Percentiles rank a stretch among this genome's conserved stretches.
Evolutionary conservation across 2,113 vertebrate species (phyloP).

Genomic region (Pristiophorus japonicus): DNA sequence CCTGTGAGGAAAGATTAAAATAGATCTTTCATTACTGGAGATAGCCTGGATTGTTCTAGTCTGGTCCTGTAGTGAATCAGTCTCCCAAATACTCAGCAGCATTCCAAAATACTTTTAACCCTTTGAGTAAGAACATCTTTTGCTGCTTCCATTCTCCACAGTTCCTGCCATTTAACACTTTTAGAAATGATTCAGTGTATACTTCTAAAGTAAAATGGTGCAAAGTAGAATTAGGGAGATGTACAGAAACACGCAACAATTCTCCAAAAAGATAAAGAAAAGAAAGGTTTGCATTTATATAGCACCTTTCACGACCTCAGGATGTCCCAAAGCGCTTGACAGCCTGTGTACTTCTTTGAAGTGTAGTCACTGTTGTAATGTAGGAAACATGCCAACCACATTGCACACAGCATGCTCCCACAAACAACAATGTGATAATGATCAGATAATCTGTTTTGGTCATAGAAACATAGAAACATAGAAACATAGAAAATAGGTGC

Average conservation of each 20-base stretch:
- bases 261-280: background rate
- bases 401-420: too few species aligned
- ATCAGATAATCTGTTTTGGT: background rate
- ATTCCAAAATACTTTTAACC: background rate
- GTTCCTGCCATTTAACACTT: background rate
- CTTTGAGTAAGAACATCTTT: background rate
- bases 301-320: too few species aligned
- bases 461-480: too few species aligned
- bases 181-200: background rate
- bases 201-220: background rate
- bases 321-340: background rate
- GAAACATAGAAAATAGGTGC: too few species aligned
- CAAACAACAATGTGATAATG: background rate
- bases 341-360: background rate
- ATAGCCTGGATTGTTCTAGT: background rate
- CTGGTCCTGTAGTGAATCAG: background rate
- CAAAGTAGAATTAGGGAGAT: background rate
- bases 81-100: background rate
- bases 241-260: background rate
- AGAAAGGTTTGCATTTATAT: background rate
- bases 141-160: background rate
- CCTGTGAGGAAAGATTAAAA: background rate
- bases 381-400: background rate
- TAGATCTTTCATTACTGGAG: background rate
- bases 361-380: background rate